Base-by-base conservation (phyloP, 2,888 invertebrate species). In the Shargacucullia verbasci region DNA sequence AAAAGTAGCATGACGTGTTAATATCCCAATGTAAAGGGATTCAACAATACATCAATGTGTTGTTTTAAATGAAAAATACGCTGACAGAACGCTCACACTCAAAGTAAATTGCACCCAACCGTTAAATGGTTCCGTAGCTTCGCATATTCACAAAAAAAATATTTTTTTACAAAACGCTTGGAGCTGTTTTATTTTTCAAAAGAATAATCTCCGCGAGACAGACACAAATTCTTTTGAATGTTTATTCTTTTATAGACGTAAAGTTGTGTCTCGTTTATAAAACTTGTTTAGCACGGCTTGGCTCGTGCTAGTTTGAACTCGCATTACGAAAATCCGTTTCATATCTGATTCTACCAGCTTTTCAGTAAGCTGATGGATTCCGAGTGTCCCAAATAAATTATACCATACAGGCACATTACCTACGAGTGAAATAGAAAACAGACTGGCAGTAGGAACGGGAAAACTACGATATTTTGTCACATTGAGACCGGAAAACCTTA, bases 71-170 rank as follows among this genome's bases (percentile, higher is more conserved):
- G 34, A 56, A 55, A 53, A 69, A 56, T 52, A 25, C 53, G 33
- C 11, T n/a, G 40, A 12, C 37, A 14, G 15, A 59, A 34, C 40
- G 35, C 37, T 41, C 34, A 44, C 48, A 45, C 50, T 73, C 58
- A 73, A 73, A 71, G 73, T 37, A 60, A 65, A 63, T 71, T 69
- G 69, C 69, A 71, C 8, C 57, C 47, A 52, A 60, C 52, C 67
- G 50, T 67, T 61, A 70, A 73, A 72, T 67, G 61, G 54, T 72
- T 57, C 56, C 44, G 37, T n/a, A 50, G 53, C 61, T 35, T 48
- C 41, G 41, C 39, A 13, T 59, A 57, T 37, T 48, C 41, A 58
- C 41, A 64, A 70, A 48, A 58, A 59, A 59, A 59, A 70, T 55
- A 59, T n/a, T n/a, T n/a, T n/a, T n/a, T 66, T 47, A 59, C 52